A percentile compares a stretch with the other conserved stretches of the same genome.
Evolutionary conservation across 2,113 vertebrate genomes (phyloP).

Genomic region (Syngnathus scovelli): DNA sequence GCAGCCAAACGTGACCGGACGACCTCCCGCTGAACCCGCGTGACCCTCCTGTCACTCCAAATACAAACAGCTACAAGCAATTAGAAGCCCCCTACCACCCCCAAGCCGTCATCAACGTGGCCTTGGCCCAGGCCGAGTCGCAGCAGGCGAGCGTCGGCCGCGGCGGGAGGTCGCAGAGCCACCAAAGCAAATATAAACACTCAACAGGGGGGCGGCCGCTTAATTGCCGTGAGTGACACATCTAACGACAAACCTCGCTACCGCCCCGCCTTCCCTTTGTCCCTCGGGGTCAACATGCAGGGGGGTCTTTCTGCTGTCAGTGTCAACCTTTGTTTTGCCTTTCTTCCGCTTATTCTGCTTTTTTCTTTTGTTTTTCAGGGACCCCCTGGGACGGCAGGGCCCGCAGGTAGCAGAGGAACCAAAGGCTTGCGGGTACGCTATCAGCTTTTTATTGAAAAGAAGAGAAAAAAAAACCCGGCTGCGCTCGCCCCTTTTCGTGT

Average conservation of each 20-base stretch:
- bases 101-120: slow-evolving; percentile 11
- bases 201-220: slow-evolving; percentile 34
- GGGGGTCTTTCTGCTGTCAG: slow-evolving; percentile 41
- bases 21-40: slow-evolving; percentile 44
- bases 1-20: slow-evolving; percentile 10
- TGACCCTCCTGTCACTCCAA: slow-evolving; percentile 58
- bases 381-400: slow-evolving; percentile 76
- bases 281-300: slow-evolving; percentile 38
- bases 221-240: slow-evolving; percentile 66
- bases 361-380: slow-evolving; percentile 72
- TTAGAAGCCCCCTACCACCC: slow-evolving; percentile 42
- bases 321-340: slow-evolving; percentile 54
- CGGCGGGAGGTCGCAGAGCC: slow-evolving; percentile 43
- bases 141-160: not conserved
- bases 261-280: not conserved
- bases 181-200: slow-evolving; percentile 70
- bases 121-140: slow-evolving; percentile 6
- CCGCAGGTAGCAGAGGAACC: slow-evolving; percentile 77
- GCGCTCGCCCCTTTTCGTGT: not conserved
- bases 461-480: too few species aligned
- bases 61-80: slow-evolving; percentile 65
- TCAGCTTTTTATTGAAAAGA: not conserved
- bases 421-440: slow-evolving; percentile 86
- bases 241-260: slow-evolving; percentile 56
- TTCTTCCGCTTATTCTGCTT: slow-evolving; percentile 12